Conservation (phyloP, 2,113 vertebrate species). For the Scytalopus superciliaris region DNA sequence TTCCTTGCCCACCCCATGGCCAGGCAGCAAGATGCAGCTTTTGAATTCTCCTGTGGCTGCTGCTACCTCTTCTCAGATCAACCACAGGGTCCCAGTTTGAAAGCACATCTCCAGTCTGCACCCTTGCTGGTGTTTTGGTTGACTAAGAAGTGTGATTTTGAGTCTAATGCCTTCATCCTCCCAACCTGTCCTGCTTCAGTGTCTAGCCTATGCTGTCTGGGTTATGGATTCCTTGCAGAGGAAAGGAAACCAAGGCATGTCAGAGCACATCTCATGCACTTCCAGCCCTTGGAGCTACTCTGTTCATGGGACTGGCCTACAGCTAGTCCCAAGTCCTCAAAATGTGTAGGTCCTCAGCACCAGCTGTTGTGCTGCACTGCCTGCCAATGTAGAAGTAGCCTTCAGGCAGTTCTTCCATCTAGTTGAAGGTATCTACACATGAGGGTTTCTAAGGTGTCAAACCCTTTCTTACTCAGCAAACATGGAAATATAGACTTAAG, state of each 20-base stretch:
- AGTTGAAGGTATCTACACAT: not conserved
- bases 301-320: not conserved
- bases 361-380: not conserved
- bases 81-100: not conserved
- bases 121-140: not conserved
- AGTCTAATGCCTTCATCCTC: not conserved
- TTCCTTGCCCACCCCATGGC: not conserved
- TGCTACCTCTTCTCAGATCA: not conserved
- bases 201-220: not conserved
- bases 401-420: not conserved
- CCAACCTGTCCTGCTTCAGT: not conserved
- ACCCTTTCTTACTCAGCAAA: not conserved
- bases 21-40: not conserved
- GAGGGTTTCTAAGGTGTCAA: not conserved
- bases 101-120: not conserved
- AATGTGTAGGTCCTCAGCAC: not conserved
- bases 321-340: not conserved
- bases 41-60: not conserved
- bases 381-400: not conserved
- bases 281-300: not conserved
- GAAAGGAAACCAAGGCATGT: not conserved
- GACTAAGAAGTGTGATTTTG: not conserved
- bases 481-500: not conserved
- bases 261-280: not conserved
- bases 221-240: not conserved